phyloP scores from a whole-genome alignment of 2,797 vertebrate genomes.

The Sebastes hopkinsi region DNA sequence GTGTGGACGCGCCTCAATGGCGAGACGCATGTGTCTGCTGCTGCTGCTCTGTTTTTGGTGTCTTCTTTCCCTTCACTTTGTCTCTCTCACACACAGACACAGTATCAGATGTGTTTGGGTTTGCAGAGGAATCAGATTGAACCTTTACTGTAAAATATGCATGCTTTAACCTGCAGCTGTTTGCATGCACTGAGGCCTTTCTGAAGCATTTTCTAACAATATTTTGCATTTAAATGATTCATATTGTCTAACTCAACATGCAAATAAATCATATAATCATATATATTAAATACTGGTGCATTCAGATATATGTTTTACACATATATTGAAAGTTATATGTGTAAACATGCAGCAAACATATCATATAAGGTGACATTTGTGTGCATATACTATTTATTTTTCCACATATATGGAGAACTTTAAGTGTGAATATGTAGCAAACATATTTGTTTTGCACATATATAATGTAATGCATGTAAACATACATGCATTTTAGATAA shows the following conservation, averaged over 20 bases:
- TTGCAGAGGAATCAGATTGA: neutral
- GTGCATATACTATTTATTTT: no score
- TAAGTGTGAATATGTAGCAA: no score
- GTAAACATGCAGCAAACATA: no score
- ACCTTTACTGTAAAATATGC: neutral
- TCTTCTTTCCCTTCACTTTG: neutral
- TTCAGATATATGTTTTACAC: no score
- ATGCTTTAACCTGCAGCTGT: neutral
- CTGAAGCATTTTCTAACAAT: neutral
- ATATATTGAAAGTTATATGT: no score
- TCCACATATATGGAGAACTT: no score
- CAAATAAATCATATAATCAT: no score
- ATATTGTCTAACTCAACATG: neutral
- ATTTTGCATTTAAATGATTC: neutral
- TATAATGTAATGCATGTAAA: no score
- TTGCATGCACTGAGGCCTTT: neutral
- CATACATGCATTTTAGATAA: no score
- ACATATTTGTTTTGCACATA: no score
- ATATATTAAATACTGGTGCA: no score
- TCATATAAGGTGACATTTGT: no score
- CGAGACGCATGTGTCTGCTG: neutral
- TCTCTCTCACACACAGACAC: neutral
- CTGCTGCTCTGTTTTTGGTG: conserved; percentile 21
- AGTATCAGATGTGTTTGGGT: neutral
- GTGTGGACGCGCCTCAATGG: neutral